Conservation (phyloP, 2,797 vertebrate genomes). For the Xerus rutilus region DNA sequence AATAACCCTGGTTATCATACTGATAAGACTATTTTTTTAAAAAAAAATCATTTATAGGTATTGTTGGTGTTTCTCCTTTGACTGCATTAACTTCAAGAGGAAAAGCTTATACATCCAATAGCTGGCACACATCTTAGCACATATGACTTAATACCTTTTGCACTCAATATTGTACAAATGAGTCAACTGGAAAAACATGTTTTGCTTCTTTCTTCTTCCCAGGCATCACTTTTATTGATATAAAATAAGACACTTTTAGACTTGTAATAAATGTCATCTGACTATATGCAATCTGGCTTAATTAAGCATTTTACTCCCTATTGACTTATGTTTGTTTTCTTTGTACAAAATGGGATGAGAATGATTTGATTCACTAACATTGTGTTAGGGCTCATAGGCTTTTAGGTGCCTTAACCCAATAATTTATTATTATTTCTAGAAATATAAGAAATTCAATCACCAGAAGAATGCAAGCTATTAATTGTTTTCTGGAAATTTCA, state of each 20-base stretch:
- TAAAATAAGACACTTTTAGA: neutral
- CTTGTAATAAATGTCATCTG: neutral
- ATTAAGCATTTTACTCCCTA: neutral
- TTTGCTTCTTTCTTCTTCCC: neutral
- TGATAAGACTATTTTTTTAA: neutral
- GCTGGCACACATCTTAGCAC: neutral
- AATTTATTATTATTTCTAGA: neutral
- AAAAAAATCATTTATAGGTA: neutral
- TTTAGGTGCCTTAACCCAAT: neutral
- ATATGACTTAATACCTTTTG: neutral
- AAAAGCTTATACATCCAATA: neutral
- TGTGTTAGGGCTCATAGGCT: neutral
- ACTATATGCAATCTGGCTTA: neutral
- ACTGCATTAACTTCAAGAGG: neutral
- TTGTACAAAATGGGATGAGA: neutral
- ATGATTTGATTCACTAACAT: neutral
- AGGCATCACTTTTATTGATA: neutral
- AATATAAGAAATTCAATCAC: neutral
- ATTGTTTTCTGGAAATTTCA: neutral
- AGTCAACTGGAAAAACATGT: neutral
- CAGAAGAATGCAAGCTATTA: neutral
- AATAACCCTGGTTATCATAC: neutral
- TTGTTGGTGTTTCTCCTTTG: neutral
- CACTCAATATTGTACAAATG: neutral
- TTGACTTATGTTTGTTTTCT: conserved; percentile 12